A percentile compares a stretch with the other conserved stretches of the same genome.
Conservation (phyloP, 2,888 invertebrate species). For the Sesamia inferens region DNA sequence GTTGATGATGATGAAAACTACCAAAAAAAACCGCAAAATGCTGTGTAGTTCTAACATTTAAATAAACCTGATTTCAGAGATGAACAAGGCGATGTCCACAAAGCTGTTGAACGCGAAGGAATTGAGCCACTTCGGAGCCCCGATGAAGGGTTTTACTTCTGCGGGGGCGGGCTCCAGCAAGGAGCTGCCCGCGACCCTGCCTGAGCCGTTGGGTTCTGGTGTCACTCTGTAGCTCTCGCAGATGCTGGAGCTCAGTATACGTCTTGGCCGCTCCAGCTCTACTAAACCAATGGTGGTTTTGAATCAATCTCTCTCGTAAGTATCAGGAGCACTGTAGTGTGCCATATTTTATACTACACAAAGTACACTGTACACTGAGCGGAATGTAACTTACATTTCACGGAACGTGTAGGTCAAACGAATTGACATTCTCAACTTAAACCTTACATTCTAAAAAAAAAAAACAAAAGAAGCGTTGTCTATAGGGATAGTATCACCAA, state of each 20-base stretch:
- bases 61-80: conserved; percentile 27
- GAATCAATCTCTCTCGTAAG: conserved; percentile 1
- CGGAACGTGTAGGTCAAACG: not conserved
- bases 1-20: too few species aligned
- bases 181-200: not conserved
- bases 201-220: not conserved
- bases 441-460: not conserved
- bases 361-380: not conserved
- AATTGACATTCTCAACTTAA: not conserved
- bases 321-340: not conserved
- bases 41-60: not conserved
- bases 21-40: too few species aligned
- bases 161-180: not conserved
- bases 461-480: not conserved
- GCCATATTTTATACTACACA: not conserved
- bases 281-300: not conserved
- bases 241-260: conserved; percentile 5
- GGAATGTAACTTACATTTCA: not conserved
- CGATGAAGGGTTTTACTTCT: not conserved
- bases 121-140: not conserved
- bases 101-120: conserved; percentile 16
- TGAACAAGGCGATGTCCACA: conserved; percentile 11
- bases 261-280: not conserved
- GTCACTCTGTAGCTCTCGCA: conserved; percentile 17
- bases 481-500: not conserved